Evolutionary conservation across 1,140 invertebrate species (phyloP).

Genomic region (Magallana ariakensis): DNA sequence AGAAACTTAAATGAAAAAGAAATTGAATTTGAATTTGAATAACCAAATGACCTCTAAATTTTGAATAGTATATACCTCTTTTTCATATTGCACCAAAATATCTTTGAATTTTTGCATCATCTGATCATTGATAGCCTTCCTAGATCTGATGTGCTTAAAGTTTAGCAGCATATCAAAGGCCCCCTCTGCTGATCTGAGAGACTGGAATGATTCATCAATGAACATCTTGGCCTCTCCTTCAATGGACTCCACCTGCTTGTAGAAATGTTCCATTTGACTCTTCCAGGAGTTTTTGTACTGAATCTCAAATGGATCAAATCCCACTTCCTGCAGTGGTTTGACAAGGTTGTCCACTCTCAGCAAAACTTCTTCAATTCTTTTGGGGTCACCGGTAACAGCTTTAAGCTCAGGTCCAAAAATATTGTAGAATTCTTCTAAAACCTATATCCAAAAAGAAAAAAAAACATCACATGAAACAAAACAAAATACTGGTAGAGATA

Average conservation of each 20-base stretch:
- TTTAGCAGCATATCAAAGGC: slow-evolving; percentile 89
- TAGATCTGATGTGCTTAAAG: slow-evolving; percentile 88
- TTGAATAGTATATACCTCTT: slow-evolving; percentile 87
- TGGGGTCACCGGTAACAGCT: slow-evolving; percentile 90
- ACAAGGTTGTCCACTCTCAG: slow-evolving; percentile 87
- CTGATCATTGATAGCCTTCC: slow-evolving; percentile 86
- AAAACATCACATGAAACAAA: neutral
- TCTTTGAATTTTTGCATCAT: slow-evolving; percentile 90
- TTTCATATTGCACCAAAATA: slow-evolving; percentile 89
- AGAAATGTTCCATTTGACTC: slow-evolving; percentile 86
- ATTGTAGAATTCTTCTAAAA: slow-evolving; percentile 91
- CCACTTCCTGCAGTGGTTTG: slow-evolving; percentile 84
- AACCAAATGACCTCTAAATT: neutral
- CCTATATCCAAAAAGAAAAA: slow-evolving; percentile 75
- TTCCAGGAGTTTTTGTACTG: slow-evolving; percentile 83
- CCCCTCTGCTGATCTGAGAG: slow-evolving; percentile 88
- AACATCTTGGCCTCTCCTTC: slow-evolving; percentile 91
- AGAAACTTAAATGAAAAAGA: neutral
- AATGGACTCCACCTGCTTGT: slow-evolving; percentile 86
- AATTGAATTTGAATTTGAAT: neutral
- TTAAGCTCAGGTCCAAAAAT: slow-evolving; percentile 93
- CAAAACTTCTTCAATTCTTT: slow-evolving; percentile 90
- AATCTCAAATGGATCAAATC: slow-evolving; percentile 87
- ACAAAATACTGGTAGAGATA: neutral
- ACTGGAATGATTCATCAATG: slow-evolving; percentile 91